Evolutionary conservation across 2,113 vertebrate genomes (phyloP), one percentile per base, ranked within the genome.

Genomic region (Lasiurus borealis): DNA sequence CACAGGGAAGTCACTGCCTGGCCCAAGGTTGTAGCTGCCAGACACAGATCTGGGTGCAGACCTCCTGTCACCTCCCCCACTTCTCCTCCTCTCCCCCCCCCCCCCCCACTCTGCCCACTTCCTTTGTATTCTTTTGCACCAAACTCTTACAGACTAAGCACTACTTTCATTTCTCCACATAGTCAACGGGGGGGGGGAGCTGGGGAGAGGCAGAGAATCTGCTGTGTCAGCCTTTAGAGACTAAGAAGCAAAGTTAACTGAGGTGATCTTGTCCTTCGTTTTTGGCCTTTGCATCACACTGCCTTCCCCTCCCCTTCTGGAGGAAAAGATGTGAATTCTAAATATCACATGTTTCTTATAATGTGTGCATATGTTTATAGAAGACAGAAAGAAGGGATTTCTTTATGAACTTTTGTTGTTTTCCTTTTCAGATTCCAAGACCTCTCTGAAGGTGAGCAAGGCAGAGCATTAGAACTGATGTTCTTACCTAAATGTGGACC

Each of bases 361-460:
- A 25, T 62, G 54, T 52, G 19, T 3, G 46, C 62, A 0, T 16
- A 66, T 72, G 76, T 8, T 23, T 77, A 1, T 2, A 6, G 36
- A 23, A 31, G 46, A 73, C 19, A 2, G 66, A 48, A 46, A 46
- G 77, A 31, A 4, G 6, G 9, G 8, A 1, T 90, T 95, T 85
- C 36, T 27, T 86, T 80, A 19, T 95, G 21, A 48, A 27, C n/a
- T 44, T 48, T 12, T 40, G 16, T 21, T 78, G 27, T 95, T 88
- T 80, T 36, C 16, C 88, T 73, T 94, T 97, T 9, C 98, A 99
- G 99, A 64, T 99, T 99, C 96, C 98, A 98, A n/a, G 98, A 99
- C 81, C 98, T 99, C 77, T 98, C 98, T 96, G 98, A 99, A 99
- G 99, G 99, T 99, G 98, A 94, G 98, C 52, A 57, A 44, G 16